A percentile compares a stretch with the other conserved stretches of the same genome.
phyloP scores from a whole-genome alignment of 2,888 invertebrate genomes.

The Willowsia nigromaculata region DNA sequence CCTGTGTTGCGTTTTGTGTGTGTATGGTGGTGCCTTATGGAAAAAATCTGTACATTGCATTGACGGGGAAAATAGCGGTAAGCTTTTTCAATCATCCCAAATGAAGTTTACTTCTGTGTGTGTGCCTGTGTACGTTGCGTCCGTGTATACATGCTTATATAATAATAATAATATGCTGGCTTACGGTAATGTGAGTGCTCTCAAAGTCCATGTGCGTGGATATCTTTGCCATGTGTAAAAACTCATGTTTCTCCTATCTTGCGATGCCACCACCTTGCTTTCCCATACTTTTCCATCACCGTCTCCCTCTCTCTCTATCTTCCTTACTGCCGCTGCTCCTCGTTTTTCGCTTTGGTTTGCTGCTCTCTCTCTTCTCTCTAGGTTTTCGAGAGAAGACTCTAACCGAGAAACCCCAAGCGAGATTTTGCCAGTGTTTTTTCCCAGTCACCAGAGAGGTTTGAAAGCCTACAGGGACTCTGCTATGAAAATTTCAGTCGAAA shows the following conservation, averaged over 20 bases:
- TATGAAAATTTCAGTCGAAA: constrained; percentile 78
- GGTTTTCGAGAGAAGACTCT: constrained; percentile 50
- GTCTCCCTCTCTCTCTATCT: constrained; percentile 6
- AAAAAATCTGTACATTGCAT: constrained; percentile 54
- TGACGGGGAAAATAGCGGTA: constrained; percentile 2
- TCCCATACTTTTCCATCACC: background rate
- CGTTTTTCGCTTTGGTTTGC: background rate
- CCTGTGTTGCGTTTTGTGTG: background rate
- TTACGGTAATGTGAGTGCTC: background rate
- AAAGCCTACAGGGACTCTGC: constrained; percentile 79
- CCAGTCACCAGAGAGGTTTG: constrained; percentile 79
- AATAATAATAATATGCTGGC: background rate
- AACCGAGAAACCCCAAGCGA: constrained; percentile 78
- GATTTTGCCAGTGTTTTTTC: constrained; percentile 79
- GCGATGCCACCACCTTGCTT: background rate
- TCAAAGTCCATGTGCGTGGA: constrained; percentile 36
- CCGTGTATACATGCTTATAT: background rate
- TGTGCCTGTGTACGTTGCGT: too few species aligned
- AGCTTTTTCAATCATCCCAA: constrained; percentile 25
- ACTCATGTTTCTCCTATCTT: constrained; percentile 20
- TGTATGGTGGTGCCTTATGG: constrained; percentile 36
- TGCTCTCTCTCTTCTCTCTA: constrained; percentile 10
- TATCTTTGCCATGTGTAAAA: constrained; percentile 30
- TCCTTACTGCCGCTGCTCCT: constrained; percentile 11
- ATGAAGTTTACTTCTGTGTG: constrained; percentile 53